Percentiles rank a stretch among this genome's conserved stretches.
Conservation (phyloP, 1,140 invertebrate species). For the Caenorhabditis elegans region WBcel235 BX284604.4:10870001-10870500, state of each 20-base stretch:
- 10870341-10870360: constrained; percentile 14
- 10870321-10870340: background rate
- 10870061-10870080: background rate
- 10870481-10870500: background rate
- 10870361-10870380: background rate
- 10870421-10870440: background rate
- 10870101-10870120: background rate
- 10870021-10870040: constrained; percentile 10
- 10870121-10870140: background rate
- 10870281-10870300: background rate
- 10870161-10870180: background rate
- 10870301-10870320: too few relatives aligned
- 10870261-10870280: too few relatives aligned
- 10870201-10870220: background rate
- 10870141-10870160: constrained; percentile 15
- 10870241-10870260: constrained; percentile 31
- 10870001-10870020: too few relatives aligned
- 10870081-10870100: background rate
- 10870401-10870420: background rate
- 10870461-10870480: background rate
- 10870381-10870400: background rate
- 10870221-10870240: constrained; percentile 16
- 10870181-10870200: background rate
- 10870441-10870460: background rate
- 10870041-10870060: background rate